Evolutionary conservation across 2,113 vertebrate genomes (phyloP), one percentile per base, ranked within the genome.

Genomic region (human (Homo sapiens)): DNA sequence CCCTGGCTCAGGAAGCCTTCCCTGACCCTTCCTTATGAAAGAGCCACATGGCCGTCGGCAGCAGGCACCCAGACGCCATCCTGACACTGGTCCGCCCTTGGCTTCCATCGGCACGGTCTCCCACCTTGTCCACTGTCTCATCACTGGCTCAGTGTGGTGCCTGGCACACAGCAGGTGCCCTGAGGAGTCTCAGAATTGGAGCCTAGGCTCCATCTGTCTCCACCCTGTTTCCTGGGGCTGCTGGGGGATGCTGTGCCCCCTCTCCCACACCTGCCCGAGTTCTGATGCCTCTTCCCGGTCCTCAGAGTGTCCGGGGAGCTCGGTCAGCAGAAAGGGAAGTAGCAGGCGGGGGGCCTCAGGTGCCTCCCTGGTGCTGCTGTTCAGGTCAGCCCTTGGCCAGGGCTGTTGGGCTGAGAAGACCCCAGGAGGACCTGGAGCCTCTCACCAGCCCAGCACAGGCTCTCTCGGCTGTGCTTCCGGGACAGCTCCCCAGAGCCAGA

Each of bases 391-490:
- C 50, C 40, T 27, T 23, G 52, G 78, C 70, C 32, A 10, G 52
- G 57, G 7, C 55, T 17, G 18, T 27, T 0, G 11, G 18, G 7
- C 38, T 20, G 14, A 22, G 90, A 48, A 85, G 93, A n/a, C 61
- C 52, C 20, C 40, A 27, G 10, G 20, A 73, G 10, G 38, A 23
- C 16, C 32, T 1, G 1, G 66, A 68, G 16, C 66, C 27, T n/a
- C 3, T 35, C 66, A 16, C 14, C 14, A 38, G 43, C 3, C 23
- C 52, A 2, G 3, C 22, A 2, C 30, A 12, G 79, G 30, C 30
- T 25, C 22, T 72, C 14, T 2, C 0, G 0, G 68, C 23, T 25
- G 59, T 30, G 23, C 40, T 14, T 40, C 23, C 30, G 0, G 16
- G 40, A 30, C 40, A 57, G 23, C 64, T 45, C 64, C 30, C 1